These are phyloP conservation scores for Scarus forsteni DNA, from an alignment of 2,797 vertebrate genomes.

Conservation along the genomic window DNA sequence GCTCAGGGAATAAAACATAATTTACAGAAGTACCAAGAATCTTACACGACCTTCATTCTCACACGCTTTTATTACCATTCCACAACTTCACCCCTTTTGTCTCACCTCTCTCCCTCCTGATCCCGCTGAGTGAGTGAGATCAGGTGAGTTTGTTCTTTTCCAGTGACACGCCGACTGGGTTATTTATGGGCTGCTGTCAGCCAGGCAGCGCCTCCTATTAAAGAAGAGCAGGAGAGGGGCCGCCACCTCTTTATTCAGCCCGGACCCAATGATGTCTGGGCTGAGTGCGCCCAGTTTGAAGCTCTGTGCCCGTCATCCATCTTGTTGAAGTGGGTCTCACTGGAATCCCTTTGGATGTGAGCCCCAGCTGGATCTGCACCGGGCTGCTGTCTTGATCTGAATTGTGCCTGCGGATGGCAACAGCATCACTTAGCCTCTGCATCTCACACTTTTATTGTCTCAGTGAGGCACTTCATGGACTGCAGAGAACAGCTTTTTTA, in stretches of 20 bases:
- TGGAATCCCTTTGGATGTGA: constrained; percentile 58
- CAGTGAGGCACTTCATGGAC: constrained; percentile 26
- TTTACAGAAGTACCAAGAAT: not conserved
- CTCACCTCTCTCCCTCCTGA: constrained; percentile 38
- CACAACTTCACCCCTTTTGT: constrained; percentile 13
- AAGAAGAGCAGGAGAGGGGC: constrained; percentile 71
- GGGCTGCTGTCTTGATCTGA: constrained; percentile 47
- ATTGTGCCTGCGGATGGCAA: constrained; percentile 44
- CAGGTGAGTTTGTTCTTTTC: constrained; percentile 76
- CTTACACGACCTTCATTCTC: constrained; percentile 21
- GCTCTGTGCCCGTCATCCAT: constrained; percentile 75
- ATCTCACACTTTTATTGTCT: constrained; percentile 35
- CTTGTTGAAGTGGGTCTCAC: constrained; percentile 79
- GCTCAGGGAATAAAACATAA: not conserved
- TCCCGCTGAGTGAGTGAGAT: constrained; percentile 55
- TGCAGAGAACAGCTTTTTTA: not conserved
- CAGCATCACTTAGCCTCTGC: constrained; percentile 22
- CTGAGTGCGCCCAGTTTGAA: constrained; percentile 79
- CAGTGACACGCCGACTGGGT: constrained; percentile 64
- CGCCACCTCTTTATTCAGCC: constrained; percentile 82
- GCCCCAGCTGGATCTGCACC: constrained; percentile 72
- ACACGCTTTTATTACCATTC: constrained; percentile 8
- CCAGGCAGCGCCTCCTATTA: constrained; percentile 78
- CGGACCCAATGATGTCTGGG: constrained; percentile 79
- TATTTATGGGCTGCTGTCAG: constrained; percentile 87